phyloP scores from a whole-genome alignment of 1,140 invertebrate species.

The Nasonia vitripennis region DNA sequence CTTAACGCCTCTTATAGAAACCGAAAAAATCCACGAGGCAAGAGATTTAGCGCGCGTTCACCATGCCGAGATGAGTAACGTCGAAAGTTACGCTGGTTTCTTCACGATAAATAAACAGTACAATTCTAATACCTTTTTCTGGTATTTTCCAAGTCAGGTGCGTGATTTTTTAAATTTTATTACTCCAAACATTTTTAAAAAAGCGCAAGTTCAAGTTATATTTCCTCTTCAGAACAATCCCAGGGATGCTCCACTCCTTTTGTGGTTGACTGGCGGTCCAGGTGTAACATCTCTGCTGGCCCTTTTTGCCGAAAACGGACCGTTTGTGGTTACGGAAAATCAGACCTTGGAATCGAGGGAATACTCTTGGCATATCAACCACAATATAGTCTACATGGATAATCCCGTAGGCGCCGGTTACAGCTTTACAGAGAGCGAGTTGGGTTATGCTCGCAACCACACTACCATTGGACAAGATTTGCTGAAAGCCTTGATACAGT shows the following conservation, averaged over 20 bases:
- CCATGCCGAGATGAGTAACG: slow-evolving; percentile 59
- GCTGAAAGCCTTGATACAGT: slow-evolving; percentile 80
- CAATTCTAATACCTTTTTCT: slow-evolving; percentile 90
- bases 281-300: slow-evolving; percentile 87
- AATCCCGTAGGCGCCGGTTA: slow-evolving; percentile 90
- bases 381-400: slow-evolving; percentile 90
- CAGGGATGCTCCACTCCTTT: slow-evolving; percentile 80
- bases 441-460: slow-evolving; percentile 80
- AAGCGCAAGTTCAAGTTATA: background rate
- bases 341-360: slow-evolving; percentile 78
- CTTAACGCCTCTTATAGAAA: slow-evolving; percentile 79
- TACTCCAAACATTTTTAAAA: background rate
- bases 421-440: slow-evolving; percentile 81
- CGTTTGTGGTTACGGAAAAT: slow-evolving; percentile 79
- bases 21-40: slow-evolving; percentile 74
- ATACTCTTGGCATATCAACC: slow-evolving; percentile 84
- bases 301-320: slow-evolving; percentile 88
- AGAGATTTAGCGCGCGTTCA: slow-evolving; percentile 66
- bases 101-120: slow-evolving; percentile 84
- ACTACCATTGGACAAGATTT: slow-evolving; percentile 81
- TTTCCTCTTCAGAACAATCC: slow-evolving; percentile 60
- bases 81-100: slow-evolving; percentile 79
- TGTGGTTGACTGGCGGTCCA: slow-evolving; percentile 92
- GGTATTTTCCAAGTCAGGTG: slow-evolving; percentile 86
- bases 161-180: background rate